These are phyloP conservation scores for Aldrovandia affinis DNA, from an alignment of 2,797 vertebrate genomes.

Conservation along the genomic window DNA sequence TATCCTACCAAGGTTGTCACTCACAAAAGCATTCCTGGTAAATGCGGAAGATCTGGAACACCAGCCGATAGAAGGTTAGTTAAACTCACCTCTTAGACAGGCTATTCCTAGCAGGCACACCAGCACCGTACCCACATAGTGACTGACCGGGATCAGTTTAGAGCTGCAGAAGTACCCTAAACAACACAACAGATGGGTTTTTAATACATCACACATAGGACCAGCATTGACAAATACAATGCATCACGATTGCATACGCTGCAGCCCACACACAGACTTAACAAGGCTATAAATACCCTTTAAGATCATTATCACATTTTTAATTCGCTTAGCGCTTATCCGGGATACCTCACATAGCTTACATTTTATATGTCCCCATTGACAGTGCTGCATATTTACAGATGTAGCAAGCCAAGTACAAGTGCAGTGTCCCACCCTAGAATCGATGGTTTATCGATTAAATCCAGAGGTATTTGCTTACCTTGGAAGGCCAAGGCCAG, in stretches of 20 bases:
- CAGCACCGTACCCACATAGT: slow-evolving; percentile 83
- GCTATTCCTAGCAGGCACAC: slow-evolving; percentile 86
- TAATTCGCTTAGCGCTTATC: neutral
- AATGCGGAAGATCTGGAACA: neutral
- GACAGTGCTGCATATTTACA: neutral
- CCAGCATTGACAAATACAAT: neutral
- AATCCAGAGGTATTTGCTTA: no score
- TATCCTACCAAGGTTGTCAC: no score
- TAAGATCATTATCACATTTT: neutral
- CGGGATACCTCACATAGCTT: neutral
- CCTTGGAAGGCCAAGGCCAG: neutral
- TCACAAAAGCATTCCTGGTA: neutral
- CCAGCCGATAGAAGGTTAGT: slow-evolving; percentile 10
- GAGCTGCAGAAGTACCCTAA: slow-evolving; percentile 86
- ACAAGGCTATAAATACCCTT: neutral
- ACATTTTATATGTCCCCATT: neutral
- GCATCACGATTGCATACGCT: neutral
- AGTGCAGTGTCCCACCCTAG: neutral
- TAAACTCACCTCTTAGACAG: slow-evolving; percentile 85
- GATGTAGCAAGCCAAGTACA: neutral
- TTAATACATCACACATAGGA: neutral
- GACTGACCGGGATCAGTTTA: slow-evolving; percentile 84
- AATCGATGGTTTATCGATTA: no score
- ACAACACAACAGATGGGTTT: slow-evolving; percentile 35
- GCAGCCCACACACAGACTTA: neutral